Conservation (phyloP, 2,888 invertebrate species). For the Tiliacea aurago region DNA sequence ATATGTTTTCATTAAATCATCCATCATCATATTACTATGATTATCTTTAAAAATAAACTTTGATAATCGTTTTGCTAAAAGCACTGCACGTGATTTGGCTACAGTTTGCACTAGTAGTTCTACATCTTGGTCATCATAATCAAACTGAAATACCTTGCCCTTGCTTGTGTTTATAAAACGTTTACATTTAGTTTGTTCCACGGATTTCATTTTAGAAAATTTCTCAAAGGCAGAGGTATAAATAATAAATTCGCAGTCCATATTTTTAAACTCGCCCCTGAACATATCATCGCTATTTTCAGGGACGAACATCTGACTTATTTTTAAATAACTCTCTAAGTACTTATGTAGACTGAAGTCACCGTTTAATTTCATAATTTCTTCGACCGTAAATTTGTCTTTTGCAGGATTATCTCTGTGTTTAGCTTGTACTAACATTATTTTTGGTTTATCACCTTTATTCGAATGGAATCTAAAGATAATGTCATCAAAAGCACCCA, state of each 20-base stretch:
- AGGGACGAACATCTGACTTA: slow-evolving; percentile 38
- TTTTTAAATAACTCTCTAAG: slow-evolving; percentile 56
- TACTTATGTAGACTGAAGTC: slow-evolving; percentile 59
- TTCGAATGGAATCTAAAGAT: slow-evolving; percentile 56
- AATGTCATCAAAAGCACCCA: slow-evolving; percentile 67
- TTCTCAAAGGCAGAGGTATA: slow-evolving; percentile 55
- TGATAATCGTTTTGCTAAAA: slow-evolving; percentile 48
- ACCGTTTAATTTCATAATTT: slow-evolving; percentile 45
- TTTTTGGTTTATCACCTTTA: slow-evolving; percentile 33
- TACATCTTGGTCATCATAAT: slow-evolving; percentile 50
- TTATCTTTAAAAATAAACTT: slow-evolving; percentile 51
- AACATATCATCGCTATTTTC: slow-evolving; percentile 51
- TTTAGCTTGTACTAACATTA: slow-evolving; percentile 65
- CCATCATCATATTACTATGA: slow-evolving; percentile 49
- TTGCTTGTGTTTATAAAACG: slow-evolving; percentile 42
- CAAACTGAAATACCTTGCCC: slow-evolving; percentile 46
- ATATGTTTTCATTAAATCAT: slow-evolving; percentile 54
- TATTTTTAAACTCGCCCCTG: slow-evolving; percentile 34
- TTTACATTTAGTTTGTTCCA: slow-evolving; percentile 8
- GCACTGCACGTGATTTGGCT: slow-evolving; percentile 44
- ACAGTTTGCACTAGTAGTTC: slow-evolving; percentile 38
- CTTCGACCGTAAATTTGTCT: slow-evolving; percentile 50
- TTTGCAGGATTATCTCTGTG: slow-evolving; percentile 54
- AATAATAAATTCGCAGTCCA: slow-evolving; percentile 57
- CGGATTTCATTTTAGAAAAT: slow-evolving; percentile 30